Conservation (phyloP, 92 coral and sea anemone species). For the Zoanthus sansibaricus region DNA sequence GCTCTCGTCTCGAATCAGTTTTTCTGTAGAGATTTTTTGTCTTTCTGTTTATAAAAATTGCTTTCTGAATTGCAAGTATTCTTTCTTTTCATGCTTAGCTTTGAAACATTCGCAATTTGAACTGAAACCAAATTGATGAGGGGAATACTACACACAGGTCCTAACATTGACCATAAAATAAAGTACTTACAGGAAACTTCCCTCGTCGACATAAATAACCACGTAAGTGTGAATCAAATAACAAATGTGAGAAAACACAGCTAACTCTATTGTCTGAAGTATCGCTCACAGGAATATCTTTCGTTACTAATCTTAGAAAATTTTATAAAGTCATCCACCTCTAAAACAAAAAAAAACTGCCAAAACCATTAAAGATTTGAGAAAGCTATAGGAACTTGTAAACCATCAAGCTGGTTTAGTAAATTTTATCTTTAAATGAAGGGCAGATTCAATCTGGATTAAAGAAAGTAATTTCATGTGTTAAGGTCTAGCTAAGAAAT, state of each 20-base stretch:
- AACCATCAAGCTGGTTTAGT: background rate
- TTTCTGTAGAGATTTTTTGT: background rate
- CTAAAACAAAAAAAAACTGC: background rate
- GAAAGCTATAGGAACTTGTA: background rate
- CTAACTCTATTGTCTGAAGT: background rate
- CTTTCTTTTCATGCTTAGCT: slow-evolving; percentile 15
- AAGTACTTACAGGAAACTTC: no score
- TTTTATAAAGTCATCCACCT: background rate
- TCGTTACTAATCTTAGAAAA: background rate
- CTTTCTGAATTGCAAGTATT: slow-evolving; percentile 17
- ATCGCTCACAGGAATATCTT: background rate
- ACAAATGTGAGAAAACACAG: background rate
- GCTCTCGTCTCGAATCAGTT: background rate
- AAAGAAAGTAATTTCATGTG: background rate
- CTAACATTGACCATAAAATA: background rate
- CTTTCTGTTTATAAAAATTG: background rate
- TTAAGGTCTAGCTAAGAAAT: background rate
- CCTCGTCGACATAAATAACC: background rate
- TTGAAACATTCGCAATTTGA: background rate
- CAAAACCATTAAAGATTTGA: background rate
- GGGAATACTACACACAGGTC: background rate
- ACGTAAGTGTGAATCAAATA: background rate
- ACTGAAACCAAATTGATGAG: background rate
- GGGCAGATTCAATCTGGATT: background rate
- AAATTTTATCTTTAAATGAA: background rate